Evolutionary conservation across 1,140 invertebrate genomes (phyloP).

Genomic region (Phenacoccus solenopsis): DNA sequence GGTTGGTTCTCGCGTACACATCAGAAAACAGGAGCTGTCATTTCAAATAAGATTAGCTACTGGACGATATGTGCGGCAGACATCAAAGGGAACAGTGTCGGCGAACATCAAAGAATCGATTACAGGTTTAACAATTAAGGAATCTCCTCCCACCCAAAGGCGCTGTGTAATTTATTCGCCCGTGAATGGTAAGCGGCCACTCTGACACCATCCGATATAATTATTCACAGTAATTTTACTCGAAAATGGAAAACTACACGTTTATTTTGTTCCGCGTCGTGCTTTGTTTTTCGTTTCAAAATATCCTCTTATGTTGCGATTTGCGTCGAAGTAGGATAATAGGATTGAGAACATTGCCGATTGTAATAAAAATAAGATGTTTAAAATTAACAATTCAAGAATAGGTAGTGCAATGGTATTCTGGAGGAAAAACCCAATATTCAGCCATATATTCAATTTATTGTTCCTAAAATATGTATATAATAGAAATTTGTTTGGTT

Average conservation of each 20-base stretch:
- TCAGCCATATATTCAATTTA: no score
- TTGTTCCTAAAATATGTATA: no score
- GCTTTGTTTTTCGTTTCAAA: no score
- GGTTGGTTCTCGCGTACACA: not conserved
- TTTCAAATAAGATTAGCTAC: conserved; percentile 7
- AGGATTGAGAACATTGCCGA: no score
- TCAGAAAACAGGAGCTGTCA: conserved; percentile 13
- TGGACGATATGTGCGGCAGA: not conserved
- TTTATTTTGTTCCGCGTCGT: no score
- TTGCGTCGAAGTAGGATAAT: no score
- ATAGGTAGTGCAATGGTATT: no score
- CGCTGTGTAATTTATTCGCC: conserved; percentile 14
- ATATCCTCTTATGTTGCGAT: no score
- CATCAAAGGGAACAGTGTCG: not conserved
- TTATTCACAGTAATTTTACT: conserved; percentile 5
- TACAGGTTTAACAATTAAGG: conserved; percentile 16
- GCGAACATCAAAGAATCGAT: conserved; percentile 14
- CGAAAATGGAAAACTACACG: not conserved
- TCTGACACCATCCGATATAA: conserved; percentile 2
- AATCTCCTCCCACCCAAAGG: conserved; percentile 10
- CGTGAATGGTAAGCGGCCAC: not conserved
- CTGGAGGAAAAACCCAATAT: no score
- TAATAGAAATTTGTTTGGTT: no score
- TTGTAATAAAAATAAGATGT: no score
- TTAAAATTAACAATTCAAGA: no score